Evolutionary conservation across 2,888 invertebrate genomes (phyloP).

Genomic region (Tipula vernalis): DNA sequence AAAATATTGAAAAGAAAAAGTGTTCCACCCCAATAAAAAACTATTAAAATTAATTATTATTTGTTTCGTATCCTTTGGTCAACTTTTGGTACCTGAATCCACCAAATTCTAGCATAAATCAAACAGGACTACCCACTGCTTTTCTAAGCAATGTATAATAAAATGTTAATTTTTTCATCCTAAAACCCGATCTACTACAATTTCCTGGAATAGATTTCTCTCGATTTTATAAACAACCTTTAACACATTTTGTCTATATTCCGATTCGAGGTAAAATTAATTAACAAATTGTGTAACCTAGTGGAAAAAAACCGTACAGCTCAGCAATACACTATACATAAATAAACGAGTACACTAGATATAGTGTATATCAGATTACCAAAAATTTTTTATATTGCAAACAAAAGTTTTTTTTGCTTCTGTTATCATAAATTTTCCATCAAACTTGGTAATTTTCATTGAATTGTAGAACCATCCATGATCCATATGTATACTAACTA

Average conservation of each 20-base stretch:
- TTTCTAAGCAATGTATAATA: background rate
- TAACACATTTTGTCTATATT: background rate
- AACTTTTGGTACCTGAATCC: background rate
- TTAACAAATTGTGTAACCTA: background rate
- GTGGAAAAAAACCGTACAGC: background rate
- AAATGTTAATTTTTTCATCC: background rate
- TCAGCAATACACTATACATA: background rate
- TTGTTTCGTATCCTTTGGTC: too few species aligned
- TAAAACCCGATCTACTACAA: background rate
- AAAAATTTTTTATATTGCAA: background rate
- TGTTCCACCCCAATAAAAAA: too few species aligned
- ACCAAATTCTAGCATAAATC: background rate
- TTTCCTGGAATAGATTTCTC: background rate
- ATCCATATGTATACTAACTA: background rate
- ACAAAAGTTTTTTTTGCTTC: background rate
- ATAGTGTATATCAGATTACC: background rate
- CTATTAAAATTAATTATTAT: too few species aligned
- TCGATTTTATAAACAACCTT: background rate
- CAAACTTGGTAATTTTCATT: background rate
- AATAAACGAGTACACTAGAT: background rate
- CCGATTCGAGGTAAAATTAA: background rate
- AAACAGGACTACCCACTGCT: background rate
- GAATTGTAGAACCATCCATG: background rate
- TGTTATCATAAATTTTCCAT: background rate
- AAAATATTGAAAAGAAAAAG: too few species aligned